Evolutionary conservation across 2,113 vertebrate genomes (phyloP), one percentile per base, ranked within the genome.

Genomic region (Azemiops feae): DNA sequence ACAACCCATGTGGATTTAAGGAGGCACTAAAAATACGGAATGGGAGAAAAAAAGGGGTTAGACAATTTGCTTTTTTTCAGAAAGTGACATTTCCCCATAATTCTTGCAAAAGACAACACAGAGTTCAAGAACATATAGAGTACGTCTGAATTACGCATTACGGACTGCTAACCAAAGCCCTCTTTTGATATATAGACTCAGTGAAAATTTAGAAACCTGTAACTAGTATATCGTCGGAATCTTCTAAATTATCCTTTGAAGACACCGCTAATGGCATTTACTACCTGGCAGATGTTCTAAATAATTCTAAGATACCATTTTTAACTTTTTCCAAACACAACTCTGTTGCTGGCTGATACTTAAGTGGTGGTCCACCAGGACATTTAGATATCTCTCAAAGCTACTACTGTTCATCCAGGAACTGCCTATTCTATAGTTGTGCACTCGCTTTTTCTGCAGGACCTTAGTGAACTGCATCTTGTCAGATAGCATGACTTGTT

Each of bases 1-100:
- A 94, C 1, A 94, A 64, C n/a, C 89, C 93, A 92, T 69, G 53
- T 92, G 88, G 93, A 93, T 50, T 89, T 5, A 81, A 94, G 94
- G 86, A 50, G 2, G 92, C 43, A 94, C 20, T 92, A 85, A 95
- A 86, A 92, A 18, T 88, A 3, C 88, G 91, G 94, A 94, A 53
- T 94, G 54, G 18, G 52, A 93, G 8, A 50, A 95, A 91, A 0
- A 90, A 22, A 92, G 25, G 18, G 91, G 50, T 20, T 93, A 89
- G 85, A 90, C 87, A 60, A 34, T 47, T 91, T 45, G 34, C 1
- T 53, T 91, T 94, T 43, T 89, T 94, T 55, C 2, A 94, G 88
- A 91, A 88, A 90, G 12, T 53, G 12, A 87, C 0, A 11, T 5
- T 69, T 93, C 22, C 30, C 74, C 11, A 12, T 58, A 85, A 4